Percentiles rank a stretch among this genome's conserved stretches.
phyloP scores from a whole-genome alignment of 2,113 vertebrate species.

The Corvus cornix region DNA sequence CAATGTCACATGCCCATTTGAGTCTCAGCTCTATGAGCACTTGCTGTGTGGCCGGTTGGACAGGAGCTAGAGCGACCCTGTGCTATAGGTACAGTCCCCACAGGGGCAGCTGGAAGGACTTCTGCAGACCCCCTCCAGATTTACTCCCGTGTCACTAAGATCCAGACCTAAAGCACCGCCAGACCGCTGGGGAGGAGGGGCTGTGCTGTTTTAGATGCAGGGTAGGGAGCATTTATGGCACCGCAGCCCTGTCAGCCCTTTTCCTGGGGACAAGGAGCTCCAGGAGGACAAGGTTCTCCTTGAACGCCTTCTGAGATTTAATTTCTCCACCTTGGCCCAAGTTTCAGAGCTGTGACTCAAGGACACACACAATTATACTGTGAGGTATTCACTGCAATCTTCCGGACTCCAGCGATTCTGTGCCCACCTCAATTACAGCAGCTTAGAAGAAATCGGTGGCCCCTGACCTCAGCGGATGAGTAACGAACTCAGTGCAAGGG shows the following conservation, averaged over 20 bases:
- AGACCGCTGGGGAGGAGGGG: background rate
- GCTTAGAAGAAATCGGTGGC: background rate
- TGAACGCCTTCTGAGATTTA: background rate
- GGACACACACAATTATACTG: background rate
- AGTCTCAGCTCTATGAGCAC: rapidly evolving
- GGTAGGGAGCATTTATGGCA: background rate
- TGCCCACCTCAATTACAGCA: background rate
- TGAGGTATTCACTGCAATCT: background rate
- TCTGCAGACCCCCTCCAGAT: background rate
- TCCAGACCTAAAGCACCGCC: background rate
- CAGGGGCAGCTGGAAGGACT: background rate
- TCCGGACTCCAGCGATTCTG: background rate
- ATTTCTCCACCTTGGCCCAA: background rate
- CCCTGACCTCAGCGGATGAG: background rate
- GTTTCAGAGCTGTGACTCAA: conserved; percentile 17
- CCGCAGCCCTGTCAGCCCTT: background rate
- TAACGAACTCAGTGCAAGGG: background rate
- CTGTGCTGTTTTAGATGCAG: background rate
- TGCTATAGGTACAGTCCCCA: background rate
- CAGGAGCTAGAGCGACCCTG: background rate
- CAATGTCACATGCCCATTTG: background rate
- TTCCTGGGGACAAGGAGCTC: background rate
- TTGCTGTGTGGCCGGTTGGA: no score
- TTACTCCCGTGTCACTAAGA: background rate
- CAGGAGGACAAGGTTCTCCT: background rate